Percentiles rank a stretch among this genome's conserved stretches.
Evolutionary conservation across 2,888 invertebrate species (phyloP).

Genomic region (Atrina japonica): DNA sequence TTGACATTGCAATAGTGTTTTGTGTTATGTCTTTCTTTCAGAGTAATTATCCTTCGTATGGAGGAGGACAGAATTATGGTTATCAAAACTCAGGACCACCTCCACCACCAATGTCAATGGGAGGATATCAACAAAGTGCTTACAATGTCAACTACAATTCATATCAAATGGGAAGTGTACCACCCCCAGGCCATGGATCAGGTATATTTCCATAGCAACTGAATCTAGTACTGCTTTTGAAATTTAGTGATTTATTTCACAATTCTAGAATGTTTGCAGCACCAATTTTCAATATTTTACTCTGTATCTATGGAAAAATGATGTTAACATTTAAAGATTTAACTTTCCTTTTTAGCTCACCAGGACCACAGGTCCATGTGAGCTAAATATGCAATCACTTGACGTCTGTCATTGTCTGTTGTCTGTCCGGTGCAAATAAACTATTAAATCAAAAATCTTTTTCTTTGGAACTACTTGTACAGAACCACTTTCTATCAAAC

Average conservation of each 20-base stretch:
- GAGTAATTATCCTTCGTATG: slow-evolving; percentile 34
- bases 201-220: not conserved
- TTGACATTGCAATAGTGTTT: too few relatives aligned
- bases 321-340: slow-evolving; percentile 5
- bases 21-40: too few relatives aligned
- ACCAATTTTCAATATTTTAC: not conserved
- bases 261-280: too few relatives aligned
- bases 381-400: too few relatives aligned
- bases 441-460: too few relatives aligned
- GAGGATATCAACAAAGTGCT: slow-evolving; percentile 43
- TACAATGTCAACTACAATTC: slow-evolving; percentile 46
- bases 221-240: not conserved
- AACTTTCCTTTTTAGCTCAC: too few relatives aligned
- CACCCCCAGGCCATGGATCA: slow-evolving; percentile 23
- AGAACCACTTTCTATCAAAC: too few relatives aligned
- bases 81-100: slow-evolving; percentile 55
- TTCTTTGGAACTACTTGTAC: too few relatives aligned
- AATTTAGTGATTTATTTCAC: too few relatives aligned
- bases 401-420: too few relatives aligned
- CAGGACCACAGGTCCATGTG: too few relatives aligned
- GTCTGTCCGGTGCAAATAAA: too few relatives aligned
- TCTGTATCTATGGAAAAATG: not conserved
- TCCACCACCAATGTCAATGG: slow-evolving; percentile 47
- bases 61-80: slow-evolving; percentile 16
- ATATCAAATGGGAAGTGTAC: slow-evolving; percentile 30